These are phyloP conservation scores for Ostrea denselamellosa DNA, from an alignment of 1,140 invertebrate species.

Conservation along the genomic window DNA sequence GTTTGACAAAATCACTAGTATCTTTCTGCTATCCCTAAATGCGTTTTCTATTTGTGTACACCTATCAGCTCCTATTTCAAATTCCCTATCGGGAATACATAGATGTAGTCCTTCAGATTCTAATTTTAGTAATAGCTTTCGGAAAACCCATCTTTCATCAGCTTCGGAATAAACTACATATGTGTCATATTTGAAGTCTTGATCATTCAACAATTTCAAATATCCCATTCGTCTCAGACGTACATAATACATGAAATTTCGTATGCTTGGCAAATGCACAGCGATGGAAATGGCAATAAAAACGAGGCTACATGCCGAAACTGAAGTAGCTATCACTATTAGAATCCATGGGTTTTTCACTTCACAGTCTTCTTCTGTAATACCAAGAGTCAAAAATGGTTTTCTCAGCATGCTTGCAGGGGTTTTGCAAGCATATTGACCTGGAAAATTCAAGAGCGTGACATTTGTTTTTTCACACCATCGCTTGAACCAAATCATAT, in stretches of 20 bases:
- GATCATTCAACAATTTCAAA: slow-evolving; percentile 25
- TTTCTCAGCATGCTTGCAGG: neutral
- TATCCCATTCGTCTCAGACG: slow-evolving; percentile 38
- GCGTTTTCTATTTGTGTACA: slow-evolving; percentile 41
- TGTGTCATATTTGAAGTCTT: slow-evolving; percentile 43
- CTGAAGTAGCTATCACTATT: neutral
- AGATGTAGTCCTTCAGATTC: slow-evolving; percentile 27
- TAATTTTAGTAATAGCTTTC: slow-evolving; percentile 9
- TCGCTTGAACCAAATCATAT: neutral
- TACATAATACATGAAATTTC: neutral
- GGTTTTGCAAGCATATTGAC: neutral
- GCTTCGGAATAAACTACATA: slow-evolving; percentile 41
- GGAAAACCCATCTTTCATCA: slow-evolving; percentile 42
- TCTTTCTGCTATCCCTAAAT: slow-evolving; percentile 40
- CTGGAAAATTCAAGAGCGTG: neutral
- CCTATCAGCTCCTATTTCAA: slow-evolving; percentile 36
- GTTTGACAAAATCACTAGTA: slow-evolving; percentile 47
- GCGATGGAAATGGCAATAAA: neutral
- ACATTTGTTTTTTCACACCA: slow-evolving; percentile 1
- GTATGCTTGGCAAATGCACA: slow-evolving; percentile 5
- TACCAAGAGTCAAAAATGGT: neutral
- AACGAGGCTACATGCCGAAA: neutral
- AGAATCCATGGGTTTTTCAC: neutral
- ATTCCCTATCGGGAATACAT: slow-evolving; percentile 44
- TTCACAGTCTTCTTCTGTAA: slow-evolving; percentile 18